Conservation (phyloP, 2,113 vertebrate species). For the Saccopteryx bilineata region DNA sequence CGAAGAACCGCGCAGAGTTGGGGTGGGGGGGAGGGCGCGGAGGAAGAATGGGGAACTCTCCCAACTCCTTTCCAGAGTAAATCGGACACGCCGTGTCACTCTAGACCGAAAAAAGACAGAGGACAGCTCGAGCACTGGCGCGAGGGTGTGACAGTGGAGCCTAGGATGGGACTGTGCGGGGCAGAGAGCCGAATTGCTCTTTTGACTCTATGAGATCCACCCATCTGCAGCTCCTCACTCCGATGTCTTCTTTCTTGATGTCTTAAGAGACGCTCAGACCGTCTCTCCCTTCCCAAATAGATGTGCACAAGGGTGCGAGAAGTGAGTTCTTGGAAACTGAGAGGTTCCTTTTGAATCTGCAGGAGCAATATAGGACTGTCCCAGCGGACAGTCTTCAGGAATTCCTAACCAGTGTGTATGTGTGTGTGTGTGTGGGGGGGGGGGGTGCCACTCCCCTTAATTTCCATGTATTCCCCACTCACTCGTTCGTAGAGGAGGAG, state of each 20-base stretch:
- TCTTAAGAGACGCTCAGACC: not conserved
- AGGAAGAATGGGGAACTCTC: conserved; percentile 1
- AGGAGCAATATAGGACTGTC: not conserved
- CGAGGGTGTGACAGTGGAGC: not conserved
- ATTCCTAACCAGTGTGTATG: not conserved
- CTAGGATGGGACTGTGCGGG: too few relatives aligned
- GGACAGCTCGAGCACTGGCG: not conserved
- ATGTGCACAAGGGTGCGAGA: not conserved
- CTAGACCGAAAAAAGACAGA: not conserved
- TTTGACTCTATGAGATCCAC: not conserved
- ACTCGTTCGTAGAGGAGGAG: not conserved
- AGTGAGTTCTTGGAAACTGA: not conserved
- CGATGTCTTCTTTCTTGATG: not conserved
- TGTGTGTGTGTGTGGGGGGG: too few relatives aligned
- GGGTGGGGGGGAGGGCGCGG: too few relatives aligned
- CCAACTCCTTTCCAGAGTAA: not conserved
- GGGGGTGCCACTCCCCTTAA: not conserved
- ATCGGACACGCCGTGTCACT: not conserved
- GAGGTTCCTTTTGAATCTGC: not conserved
- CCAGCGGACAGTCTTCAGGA: not conserved
- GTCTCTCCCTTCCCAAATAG: not conserved
- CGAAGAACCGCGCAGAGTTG: not conserved
- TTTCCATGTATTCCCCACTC: accelerated
- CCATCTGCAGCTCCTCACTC: not conserved
- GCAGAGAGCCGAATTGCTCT: accelerated